phyloP scores from a whole-genome alignment of 2,888 invertebrate genomes.

The Brachylomia viminalis region DNA sequence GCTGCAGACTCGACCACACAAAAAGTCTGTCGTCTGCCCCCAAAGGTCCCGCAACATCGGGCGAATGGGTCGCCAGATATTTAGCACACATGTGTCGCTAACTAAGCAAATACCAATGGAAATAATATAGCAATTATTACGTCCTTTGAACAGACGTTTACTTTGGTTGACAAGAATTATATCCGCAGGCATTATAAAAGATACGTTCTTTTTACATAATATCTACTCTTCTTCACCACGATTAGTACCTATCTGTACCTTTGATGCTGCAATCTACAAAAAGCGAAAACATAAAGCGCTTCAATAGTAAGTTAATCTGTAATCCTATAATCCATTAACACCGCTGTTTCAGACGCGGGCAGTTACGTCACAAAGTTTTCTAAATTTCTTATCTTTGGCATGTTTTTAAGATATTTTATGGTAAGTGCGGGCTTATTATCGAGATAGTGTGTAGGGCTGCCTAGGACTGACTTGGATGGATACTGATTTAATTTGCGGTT shows the following conservation, averaged over 20 bases:
- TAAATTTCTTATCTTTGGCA: slow-evolving; percentile 45
- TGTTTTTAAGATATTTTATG: slow-evolving; percentile 44
- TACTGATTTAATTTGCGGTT: not conserved
- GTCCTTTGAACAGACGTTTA: not conserved
- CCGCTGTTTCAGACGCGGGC: slow-evolving; percentile 10
- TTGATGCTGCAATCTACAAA: not conserved
- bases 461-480: not conserved
- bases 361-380: slow-evolving; percentile 31
- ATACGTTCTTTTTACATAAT: too few relatives aligned
- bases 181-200: too few relatives aligned
- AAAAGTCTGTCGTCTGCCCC: not conserved
- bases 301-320: slow-evolving; percentile 4
- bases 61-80: slow-evolving; percentile 7
- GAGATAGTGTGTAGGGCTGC: slow-evolving; percentile 37
- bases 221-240: not conserved
- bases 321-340: slow-evolving; percentile 46
- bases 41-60: slow-evolving; percentile 4
- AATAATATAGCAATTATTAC: not conserved
- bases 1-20: not conserved
- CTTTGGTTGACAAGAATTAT: not conserved
- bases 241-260: not conserved
- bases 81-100: not conserved
- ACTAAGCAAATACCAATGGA: not conserved
- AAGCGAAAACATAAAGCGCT: slow-evolving; percentile 15
- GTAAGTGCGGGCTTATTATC: slow-evolving; percentile 25